Evolutionary conservation across 2,888 invertebrate genomes (phyloP).

Genomic region (Tetranychus piercei): DNA sequence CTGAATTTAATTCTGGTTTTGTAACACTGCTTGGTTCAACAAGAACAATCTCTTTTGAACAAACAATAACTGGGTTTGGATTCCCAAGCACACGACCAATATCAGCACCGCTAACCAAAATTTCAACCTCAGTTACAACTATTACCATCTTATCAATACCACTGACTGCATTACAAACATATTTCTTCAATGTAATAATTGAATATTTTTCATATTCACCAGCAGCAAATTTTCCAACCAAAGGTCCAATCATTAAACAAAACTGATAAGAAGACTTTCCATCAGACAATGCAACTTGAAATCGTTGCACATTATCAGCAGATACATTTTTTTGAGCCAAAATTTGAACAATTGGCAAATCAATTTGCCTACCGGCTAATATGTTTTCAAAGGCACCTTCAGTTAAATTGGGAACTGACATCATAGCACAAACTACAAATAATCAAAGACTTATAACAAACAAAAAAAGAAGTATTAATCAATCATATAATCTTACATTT

Average conservation of each 20-base stretch:
- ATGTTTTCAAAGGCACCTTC: constrained; percentile 42
- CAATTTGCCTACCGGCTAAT: constrained; percentile 51
- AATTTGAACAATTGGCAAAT: constrained; percentile 59
- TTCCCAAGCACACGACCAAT: constrained; percentile 10
- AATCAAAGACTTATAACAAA: too few relatives aligned
- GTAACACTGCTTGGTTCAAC: too few relatives aligned
- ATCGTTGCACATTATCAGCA: constrained; percentile 29
- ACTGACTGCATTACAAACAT: constrained; percentile 57
- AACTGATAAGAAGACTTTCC: constrained; percentile 32
- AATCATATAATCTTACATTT: too few relatives aligned
- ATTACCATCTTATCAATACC: constrained; percentile 31
- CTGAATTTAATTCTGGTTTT: too few relatives aligned
- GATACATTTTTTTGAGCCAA: constrained; percentile 36
- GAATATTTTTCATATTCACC: constrained; percentile 52
- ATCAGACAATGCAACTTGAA: constrained; percentile 33
- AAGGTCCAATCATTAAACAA: constrained; percentile 25
- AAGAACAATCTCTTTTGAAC: too few relatives aligned
- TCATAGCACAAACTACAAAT: too few relatives aligned
- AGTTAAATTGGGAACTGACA: constrained; percentile 1
- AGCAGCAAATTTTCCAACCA: constrained; percentile 34
- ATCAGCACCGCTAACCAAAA: background rate
- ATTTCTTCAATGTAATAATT: constrained; percentile 57
- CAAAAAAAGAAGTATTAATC: too few relatives aligned
- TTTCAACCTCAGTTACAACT: background rate
- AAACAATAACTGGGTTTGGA: too few relatives aligned